These are phyloP conservation scores for Drosophila hydei DNA, from an alignment of 1,140 invertebrate genomes.

Conservation along the genomic window DNA sequence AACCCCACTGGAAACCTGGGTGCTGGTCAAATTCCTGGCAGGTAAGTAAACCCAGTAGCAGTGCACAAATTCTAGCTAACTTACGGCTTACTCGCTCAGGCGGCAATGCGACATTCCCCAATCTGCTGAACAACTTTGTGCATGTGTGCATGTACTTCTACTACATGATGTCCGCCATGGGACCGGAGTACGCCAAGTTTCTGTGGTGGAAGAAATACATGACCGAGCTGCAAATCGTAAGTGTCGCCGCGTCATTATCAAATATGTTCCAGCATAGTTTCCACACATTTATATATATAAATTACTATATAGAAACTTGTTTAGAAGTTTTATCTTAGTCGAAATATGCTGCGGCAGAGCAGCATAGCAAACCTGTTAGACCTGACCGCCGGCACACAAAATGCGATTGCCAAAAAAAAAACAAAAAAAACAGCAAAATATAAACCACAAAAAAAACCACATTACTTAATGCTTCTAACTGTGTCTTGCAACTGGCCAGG, in stretches of 20 bases:
- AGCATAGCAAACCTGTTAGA: conserved; percentile 67
- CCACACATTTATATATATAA: neutral
- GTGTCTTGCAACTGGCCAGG: conserved; percentile 65
- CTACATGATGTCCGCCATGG: conserved; percentile 96
- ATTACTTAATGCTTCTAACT: conserved; percentile 76
- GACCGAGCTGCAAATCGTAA: conserved; percentile 95
- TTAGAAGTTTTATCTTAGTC: conserved; percentile 60
- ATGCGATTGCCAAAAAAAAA: conserved; percentile 58
- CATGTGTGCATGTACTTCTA: conserved; percentile 98
- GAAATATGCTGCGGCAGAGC: conserved; percentile 43
- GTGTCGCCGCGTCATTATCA: conserved; percentile 70
- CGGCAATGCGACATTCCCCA: conserved; percentile 96
- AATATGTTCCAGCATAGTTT: conserved; percentile 63
- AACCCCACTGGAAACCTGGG: conserved; percentile 97
- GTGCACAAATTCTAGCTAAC: neutral
- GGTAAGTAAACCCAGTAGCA: conserved; percentile 86
- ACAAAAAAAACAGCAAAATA: conserved; percentile 9
- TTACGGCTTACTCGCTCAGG: conserved; percentile 84
- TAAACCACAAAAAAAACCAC: conserved; percentile 41
- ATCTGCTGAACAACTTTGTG: conserved; percentile 96
- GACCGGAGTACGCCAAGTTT: conserved; percentile 95
- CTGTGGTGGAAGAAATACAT: conserved; percentile 98
- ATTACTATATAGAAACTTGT: conserved; percentile 58
- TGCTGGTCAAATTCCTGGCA: conserved; percentile 96
- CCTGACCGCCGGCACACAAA: conserved; percentile 64